A percentile compares a stretch with the other conserved stretches of the same genome.
Conservation (phyloP, 2,797 vertebrate species). For the Pseudochirops cupreus region DNA sequence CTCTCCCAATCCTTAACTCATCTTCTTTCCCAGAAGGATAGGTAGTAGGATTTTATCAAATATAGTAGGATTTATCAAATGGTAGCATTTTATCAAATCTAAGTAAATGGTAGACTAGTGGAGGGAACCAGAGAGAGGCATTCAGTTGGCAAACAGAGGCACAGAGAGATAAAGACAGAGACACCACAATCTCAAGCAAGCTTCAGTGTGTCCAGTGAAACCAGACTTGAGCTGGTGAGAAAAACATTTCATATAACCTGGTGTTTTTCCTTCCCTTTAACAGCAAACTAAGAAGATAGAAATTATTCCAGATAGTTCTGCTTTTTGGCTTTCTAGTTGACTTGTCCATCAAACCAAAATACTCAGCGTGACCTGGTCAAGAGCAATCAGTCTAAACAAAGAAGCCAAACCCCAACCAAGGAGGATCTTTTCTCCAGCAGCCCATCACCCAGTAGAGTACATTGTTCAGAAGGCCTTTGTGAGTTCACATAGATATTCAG, state of each 20-base stretch:
- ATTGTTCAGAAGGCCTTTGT: background rate
- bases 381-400: background rate
- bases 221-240: background rate
- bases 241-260: background rate
- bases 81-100: too few species aligned
- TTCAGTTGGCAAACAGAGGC: background rate
- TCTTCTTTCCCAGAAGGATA: background rate
- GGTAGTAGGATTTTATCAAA: background rate
- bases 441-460: background rate
- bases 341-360: background rate
- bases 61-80: too few species aligned
- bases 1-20: background rate
- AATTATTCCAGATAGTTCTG: background rate
- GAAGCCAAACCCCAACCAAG: constrained; percentile 24
- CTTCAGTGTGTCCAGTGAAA: background rate
- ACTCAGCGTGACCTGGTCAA: background rate
- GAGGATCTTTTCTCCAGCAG: background rate
- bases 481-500: background rate
- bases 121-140: background rate
- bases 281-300: background rate
- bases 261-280: background rate
- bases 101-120: background rate
- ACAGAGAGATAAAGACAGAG: background rate
- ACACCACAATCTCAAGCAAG: background rate
- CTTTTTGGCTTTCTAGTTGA: constrained; percentile 11